Conservation (phyloP, 92 coral and sea anemone species). For the Epizoanthus fatuus region DNA sequence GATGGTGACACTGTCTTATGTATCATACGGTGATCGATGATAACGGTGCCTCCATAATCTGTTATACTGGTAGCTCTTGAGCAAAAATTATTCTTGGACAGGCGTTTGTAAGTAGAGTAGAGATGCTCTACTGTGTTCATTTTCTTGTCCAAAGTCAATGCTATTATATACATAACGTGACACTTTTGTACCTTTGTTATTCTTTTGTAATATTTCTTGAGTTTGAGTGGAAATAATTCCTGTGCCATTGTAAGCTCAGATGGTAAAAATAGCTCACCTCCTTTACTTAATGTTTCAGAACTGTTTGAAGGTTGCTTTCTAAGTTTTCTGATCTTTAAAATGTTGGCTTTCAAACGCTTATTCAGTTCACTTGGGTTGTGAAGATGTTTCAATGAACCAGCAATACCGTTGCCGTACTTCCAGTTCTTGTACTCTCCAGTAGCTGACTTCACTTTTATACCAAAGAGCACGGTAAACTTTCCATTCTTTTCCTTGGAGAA, state of each 20-base stretch:
- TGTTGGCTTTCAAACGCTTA: slow-evolving; percentile 69
- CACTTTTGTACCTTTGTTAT: slow-evolving; percentile 69
- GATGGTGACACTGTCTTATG: not conserved
- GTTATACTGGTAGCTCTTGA: slow-evolving; percentile 11
- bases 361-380: slow-evolving; percentile 35
- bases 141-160: slow-evolving; percentile 54
- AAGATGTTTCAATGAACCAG: slow-evolving; percentile 58
- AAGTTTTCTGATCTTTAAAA: slow-evolving; percentile 47
- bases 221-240: slow-evolving; percentile 73
- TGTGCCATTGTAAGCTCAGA: slow-evolving; percentile 50
- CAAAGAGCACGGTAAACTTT: slow-evolving; percentile 58
- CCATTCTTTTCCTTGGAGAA: slow-evolving; percentile 24
- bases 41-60: not conserved
- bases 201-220: slow-evolving; percentile 71
- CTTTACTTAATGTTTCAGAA: slow-evolving; percentile 7
- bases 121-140: slow-evolving; percentile 71
- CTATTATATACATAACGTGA: slow-evolving; percentile 77
- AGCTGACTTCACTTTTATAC: slow-evolving; percentile 64
- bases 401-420: slow-evolving; percentile 57
- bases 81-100: slow-evolving; percentile 84
- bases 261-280: slow-evolving; percentile 34
- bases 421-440: slow-evolving; percentile 45
- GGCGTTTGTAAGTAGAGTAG: slow-evolving; percentile 53
- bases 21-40: not conserved
- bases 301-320: slow-evolving; percentile 31